Conservation (phyloP, 2,797 vertebrate genomes). For the Pipistrellus nathusii region DNA sequence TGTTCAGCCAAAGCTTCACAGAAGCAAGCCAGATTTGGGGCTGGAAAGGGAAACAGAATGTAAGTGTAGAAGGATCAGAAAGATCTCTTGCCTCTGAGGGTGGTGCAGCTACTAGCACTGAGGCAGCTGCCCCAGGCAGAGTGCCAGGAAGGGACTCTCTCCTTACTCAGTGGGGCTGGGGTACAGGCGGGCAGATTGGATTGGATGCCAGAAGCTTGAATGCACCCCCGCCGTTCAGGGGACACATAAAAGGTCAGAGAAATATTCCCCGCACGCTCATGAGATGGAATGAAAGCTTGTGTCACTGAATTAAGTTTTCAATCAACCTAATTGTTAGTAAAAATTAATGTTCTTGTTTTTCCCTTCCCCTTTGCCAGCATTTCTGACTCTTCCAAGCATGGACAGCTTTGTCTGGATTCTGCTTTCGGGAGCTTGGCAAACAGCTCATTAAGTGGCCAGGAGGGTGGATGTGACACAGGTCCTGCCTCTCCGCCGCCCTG, state of each 20-base stretch:
- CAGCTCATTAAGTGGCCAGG: background rate
- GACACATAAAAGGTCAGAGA: conserved; percentile 59
- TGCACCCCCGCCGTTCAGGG: conserved; percentile 42
- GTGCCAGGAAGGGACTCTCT: conserved; percentile 67
- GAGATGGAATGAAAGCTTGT: conserved; percentile 82
- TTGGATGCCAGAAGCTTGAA: conserved; percentile 57
- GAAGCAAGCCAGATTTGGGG: conserved; percentile 48
- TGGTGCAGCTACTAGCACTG: conserved; percentile 69
- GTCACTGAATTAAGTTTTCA: conserved; percentile 85
- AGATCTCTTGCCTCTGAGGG: conserved; percentile 53
- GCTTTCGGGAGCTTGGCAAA: conserved; percentile 82
- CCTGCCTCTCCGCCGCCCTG: background rate
- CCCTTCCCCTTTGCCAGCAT: conserved; percentile 80
- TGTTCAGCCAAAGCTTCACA: background rate
- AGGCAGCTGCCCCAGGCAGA: conserved; percentile 49
- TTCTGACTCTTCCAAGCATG: conserved; percentile 78
- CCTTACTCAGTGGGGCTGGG: background rate
- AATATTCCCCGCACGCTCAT: conserved; percentile 65
- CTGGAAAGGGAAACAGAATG: conserved; percentile 72
- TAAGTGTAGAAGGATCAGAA: conserved; percentile 52
- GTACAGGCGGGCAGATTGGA: conserved; percentile 53
- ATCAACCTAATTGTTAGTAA: conserved; percentile 71
- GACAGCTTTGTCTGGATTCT: conserved; percentile 80
- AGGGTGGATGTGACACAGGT: background rate
- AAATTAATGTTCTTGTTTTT: conserved; percentile 74